Percentiles rank a stretch among this genome's conserved stretches.
Evolutionary conservation across 2,797 vertebrate species (phyloP).

Genomic region (Decapterus maruadsi): DNA sequence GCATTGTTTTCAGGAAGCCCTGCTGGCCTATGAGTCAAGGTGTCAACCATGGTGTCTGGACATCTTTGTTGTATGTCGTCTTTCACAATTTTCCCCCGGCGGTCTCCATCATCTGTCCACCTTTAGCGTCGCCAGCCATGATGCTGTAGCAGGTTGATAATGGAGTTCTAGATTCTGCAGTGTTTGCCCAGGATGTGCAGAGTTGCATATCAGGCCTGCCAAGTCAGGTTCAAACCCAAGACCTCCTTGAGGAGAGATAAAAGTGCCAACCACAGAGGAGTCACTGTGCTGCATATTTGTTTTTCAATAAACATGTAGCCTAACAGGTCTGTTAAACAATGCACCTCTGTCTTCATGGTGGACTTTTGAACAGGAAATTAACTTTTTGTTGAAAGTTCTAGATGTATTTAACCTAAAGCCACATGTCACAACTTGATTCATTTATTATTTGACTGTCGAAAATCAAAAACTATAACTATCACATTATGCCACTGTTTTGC

Average conservation of each 20-base stretch:
- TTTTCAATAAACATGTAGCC: not conserved
- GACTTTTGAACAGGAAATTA: not conserved
- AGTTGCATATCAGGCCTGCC: not conserved
- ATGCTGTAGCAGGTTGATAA: not conserved
- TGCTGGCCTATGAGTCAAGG: not conserved
- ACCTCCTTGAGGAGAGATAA: not conserved
- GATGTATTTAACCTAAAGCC: not conserved
- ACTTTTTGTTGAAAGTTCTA: not conserved
- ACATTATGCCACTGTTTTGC: no score
- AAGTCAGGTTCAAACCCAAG: slow-evolving; percentile 3
- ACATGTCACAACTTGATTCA: not conserved
- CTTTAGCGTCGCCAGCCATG: not conserved
- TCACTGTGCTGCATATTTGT: slow-evolving; percentile 1
- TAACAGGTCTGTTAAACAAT: not conserved
- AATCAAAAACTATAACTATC: not conserved
- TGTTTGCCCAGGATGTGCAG: not conserved
- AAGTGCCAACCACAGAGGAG: not conserved
- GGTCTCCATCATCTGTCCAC: not conserved
- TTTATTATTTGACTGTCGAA: not conserved
- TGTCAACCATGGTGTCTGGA: not conserved
- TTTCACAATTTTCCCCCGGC: not conserved
- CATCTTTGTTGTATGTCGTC: not conserved
- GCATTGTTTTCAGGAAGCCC: not conserved
- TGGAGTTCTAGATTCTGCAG: not conserved
- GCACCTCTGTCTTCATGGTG: not conserved